phyloP scores from a whole-genome alignment of 1,140 invertebrate species.

The Thaumetopoea pityocampa region DNA sequence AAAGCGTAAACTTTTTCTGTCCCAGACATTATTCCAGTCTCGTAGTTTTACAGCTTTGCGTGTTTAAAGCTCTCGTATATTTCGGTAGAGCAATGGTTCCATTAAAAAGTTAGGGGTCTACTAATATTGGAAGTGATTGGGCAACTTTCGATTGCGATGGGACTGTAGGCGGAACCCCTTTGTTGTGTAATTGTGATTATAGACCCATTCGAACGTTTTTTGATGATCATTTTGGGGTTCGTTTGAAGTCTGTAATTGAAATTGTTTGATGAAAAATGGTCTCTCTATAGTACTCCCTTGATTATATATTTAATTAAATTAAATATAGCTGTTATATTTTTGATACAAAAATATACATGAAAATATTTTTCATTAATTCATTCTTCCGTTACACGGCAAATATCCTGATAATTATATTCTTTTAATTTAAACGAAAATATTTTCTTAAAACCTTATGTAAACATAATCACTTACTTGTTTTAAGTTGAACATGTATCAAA shows the following conservation, averaged over 20 bases:
- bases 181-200: constrained; percentile 9
- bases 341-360: too few relatives aligned
- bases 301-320: too few relatives aligned
- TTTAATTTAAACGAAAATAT: too few relatives aligned
- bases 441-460: too few relatives aligned
- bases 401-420: too few relatives aligned
- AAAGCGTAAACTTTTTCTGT: constrained; percentile 69
- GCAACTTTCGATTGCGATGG: constrained; percentile 40
- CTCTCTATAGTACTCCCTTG: too few relatives aligned
- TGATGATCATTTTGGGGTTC: not conserved
- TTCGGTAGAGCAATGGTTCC: constrained; percentile 52
- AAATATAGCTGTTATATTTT: too few relatives aligned
- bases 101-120: constrained; percentile 52
- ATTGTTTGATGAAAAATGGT: too few relatives aligned
- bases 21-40: constrained; percentile 67
- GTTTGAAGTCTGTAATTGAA: not conserved
- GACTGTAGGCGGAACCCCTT: constrained; percentile 13
- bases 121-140: constrained; percentile 54
- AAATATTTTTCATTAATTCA: too few relatives aligned
- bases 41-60: constrained; percentile 60
- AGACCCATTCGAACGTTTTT: not conserved
- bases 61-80: constrained; percentile 65
- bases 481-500: too few relatives aligned
- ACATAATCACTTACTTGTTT: too few relatives aligned
- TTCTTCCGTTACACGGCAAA: too few relatives aligned